Evolutionary conservation across 2,113 vertebrate species (phyloP), one percentile per base, ranked within the genome.

Genomic region (Noctilio leporinus): DNA sequence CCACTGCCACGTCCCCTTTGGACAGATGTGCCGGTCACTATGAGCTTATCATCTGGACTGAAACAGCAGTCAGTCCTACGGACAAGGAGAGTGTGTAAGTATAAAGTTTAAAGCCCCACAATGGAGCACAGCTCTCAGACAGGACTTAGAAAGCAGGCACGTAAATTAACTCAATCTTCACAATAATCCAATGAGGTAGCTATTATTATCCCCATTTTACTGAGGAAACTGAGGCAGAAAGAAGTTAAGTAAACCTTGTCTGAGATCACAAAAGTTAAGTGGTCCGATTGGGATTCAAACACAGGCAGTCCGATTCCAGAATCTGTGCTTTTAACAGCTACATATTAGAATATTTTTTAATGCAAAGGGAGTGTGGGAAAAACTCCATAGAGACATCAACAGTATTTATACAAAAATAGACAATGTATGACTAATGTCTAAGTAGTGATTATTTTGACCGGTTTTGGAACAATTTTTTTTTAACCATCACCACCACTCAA

Each of bases 41-140:
- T 70, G 81, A 99, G 99, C 96, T 99, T 99, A 97, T 99, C 99
- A 67, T 99, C 99, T 17, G 99, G 99, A 95, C 99, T 99, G 91
- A 99, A 99, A 95, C 99, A 99, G 97, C 99, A 99, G 97, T 99
- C 99, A 0, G 99, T 99, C 99, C 99, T 99, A 97, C 85, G 92
- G 85, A 96, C 75, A 83, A 91, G 94, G 90, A 75, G 45, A 69
- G 20, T 19, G 49, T 64, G 1, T 45, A 57, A 69, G 33, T 81
- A 76, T 20, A 80, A 80, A 88, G 43, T 4, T 82, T 83, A 30
- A 59, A 45, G 51, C 4, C 38, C 47, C 65, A 73, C 28, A 45
- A 92, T 1, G 75, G 10, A 57, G 24, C 59, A 86, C n/a, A n/a
- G 94, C 33, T 62, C 22, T 38, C 75, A 38, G 2, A 70, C 1